phyloP scores from a whole-genome alignment of 2,888 invertebrate species.

The Drosophila testacea region DNA sequence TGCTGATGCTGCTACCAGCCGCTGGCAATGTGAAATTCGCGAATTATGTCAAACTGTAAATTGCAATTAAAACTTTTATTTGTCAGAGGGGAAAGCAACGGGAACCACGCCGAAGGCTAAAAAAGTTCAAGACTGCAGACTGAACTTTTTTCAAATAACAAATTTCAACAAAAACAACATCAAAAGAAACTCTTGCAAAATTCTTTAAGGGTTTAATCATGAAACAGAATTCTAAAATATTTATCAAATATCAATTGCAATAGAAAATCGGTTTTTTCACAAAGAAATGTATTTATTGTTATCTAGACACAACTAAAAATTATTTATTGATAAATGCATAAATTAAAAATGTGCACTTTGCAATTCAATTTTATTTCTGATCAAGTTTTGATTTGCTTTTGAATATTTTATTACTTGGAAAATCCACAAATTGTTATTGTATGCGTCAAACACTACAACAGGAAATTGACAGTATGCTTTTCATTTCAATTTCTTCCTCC shows the following conservation, averaged over 20 bases:
- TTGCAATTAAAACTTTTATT: slow-evolving; percentile 76
- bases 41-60: slow-evolving; percentile 75
- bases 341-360: background rate
- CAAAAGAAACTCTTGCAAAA: slow-evolving; percentile 14
- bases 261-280: background rate
- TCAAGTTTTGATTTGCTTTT: background rate
- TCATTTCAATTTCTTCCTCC: slow-evolving; percentile 4
- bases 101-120: slow-evolving; percentile 35
- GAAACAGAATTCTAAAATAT: background rate
- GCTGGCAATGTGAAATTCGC: slow-evolving; percentile 51
- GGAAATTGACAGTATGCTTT: background rate
- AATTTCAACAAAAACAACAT: slow-evolving; percentile 13
- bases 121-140: slow-evolving; percentile 65
- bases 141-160: slow-evolving; percentile 42
- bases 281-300: background rate
- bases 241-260: background rate
- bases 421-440: slow-evolving; percentile 1
- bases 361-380: background rate
- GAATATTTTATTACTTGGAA: background rate
- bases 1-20: slow-evolving; percentile 23
- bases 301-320: background rate
- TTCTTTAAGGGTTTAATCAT: background rate
- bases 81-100: slow-evolving; percentile 29
- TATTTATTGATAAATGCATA: background rate
- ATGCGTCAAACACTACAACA: slow-evolving; percentile 5